phyloP scores from a whole-genome alignment of 2,113 vertebrate species.

The Passerina amoena region DNA sequence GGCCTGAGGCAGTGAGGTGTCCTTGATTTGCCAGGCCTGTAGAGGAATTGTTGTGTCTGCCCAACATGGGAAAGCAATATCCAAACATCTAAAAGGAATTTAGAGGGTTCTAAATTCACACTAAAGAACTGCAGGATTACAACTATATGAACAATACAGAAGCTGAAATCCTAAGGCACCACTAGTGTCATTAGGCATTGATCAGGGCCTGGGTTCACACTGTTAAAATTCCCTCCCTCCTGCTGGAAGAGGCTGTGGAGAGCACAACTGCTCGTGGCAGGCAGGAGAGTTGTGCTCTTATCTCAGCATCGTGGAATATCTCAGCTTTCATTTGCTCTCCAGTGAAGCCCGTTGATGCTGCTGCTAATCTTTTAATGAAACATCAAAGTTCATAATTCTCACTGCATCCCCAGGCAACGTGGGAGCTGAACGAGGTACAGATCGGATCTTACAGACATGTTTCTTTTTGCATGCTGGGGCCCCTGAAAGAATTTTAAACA shows the following conservation, averaged over 20 bases:
- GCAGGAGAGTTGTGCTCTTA: neutral
- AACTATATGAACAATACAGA: neutral
- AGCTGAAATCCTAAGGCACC: neutral
- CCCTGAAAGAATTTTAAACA: neutral
- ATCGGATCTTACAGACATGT: neutral
- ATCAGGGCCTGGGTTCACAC: neutral
- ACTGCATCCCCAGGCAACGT: neutral
- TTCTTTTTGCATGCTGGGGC: neutral
- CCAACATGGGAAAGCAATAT: neutral
- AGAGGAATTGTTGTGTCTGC: neutral
- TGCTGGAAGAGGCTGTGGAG: neutral
- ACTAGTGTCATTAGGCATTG: neutral
- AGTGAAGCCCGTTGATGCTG: neutral
- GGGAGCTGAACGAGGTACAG: neutral
- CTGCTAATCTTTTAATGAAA: constrained; percentile 30
- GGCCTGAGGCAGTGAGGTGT: neutral
- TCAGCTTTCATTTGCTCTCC: neutral
- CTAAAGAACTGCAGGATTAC: neutral
- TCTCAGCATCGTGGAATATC: neutral
- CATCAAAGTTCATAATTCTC: neutral
- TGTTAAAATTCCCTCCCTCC: neutral
- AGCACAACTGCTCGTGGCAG: rapidly evolving
- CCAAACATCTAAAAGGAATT: neutral
- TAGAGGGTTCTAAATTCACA: too few species aligned
- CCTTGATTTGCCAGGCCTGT: neutral